Conservation (phyloP, 2,888 invertebrate genomes). For the Leucania comma region DNA sequence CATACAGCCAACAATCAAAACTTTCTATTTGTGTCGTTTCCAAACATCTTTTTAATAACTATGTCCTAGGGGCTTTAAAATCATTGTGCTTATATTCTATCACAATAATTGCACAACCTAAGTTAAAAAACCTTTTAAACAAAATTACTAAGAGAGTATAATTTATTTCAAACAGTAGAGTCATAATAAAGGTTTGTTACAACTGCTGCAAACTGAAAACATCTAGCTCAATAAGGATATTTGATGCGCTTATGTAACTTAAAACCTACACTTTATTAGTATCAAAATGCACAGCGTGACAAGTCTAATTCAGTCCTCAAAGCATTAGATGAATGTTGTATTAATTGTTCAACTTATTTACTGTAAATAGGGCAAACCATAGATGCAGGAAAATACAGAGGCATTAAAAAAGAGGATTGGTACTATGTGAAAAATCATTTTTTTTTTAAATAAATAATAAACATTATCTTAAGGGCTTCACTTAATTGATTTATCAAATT, state of each 20-base stretch:
- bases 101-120: no score
- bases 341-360: not conserved
- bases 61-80: not conserved
- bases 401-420: not conserved
- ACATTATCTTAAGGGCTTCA: no score
- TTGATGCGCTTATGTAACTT: constrained; percentile 32
- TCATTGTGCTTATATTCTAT: not conserved
- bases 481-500: no score
- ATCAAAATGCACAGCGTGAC: not conserved
- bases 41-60: no score
- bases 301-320: constrained; percentile 3
- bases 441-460: not conserved
- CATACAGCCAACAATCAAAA: no score
- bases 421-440: not conserved
- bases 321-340: not conserved
- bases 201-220: constrained; percentile 7
- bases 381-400: no score
- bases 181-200: not conserved
- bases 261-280: constrained; percentile 14
- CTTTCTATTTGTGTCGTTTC: no score
- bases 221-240: constrained; percentile 17
- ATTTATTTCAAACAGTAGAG: no score
- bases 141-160: no score
- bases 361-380: not conserved
- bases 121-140: no score